Base-by-base conservation (phyloP, 2,888 invertebrate species). In the Cataglyphis rosenhaueri region DNA sequence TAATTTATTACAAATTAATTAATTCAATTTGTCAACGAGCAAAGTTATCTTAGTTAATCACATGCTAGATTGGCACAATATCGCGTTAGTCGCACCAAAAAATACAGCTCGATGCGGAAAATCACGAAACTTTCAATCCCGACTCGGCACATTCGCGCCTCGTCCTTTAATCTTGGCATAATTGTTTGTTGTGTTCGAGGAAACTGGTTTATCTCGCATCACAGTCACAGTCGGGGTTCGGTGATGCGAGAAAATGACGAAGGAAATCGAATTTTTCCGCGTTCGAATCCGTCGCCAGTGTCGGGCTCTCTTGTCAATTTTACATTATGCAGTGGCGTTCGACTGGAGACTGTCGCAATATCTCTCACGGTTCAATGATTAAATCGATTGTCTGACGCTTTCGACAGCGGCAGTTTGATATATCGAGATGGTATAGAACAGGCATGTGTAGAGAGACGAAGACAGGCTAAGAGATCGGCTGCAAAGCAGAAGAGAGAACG, bases 361-460 rank as follows among this genome's bases (percentile, higher is more conserved):
- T 91, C 87, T 86, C 86, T 91, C 84, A 90, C 91, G 89, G 90
- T 89, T 89, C 87, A 91, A 81, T 89, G 91, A 92, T 92, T 91
- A 89, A 91, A 92, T 89, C 92, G 92, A 91, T 91, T 92, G 91
- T 89, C 90, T 86, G 87, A 91, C 86, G 89, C 87, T 86, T 52
- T 86, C 85, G 81, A 86, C 82, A 85, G 59, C 78, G 85, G 88
- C 85, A 85, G 85, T 91, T 89, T 90, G 91, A 91, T 87, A 86
- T 91, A 91, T 91, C 78, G 85, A 85, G 82, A n/a, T 35, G 44
- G 78, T 70, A 29, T 70, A 29, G 2, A 2, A 59, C 59, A 59
- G 35, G 32, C 15, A n/a, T 10, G 12, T 57, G 68, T 15, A n/a
- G 62, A 82, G 29, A 62, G 52, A 75, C 32, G 10, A n/a, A n/a